phyloP scores from a whole-genome alignment of 2,113 vertebrate genomes.

The Macroglossus sobrinus region DNA sequence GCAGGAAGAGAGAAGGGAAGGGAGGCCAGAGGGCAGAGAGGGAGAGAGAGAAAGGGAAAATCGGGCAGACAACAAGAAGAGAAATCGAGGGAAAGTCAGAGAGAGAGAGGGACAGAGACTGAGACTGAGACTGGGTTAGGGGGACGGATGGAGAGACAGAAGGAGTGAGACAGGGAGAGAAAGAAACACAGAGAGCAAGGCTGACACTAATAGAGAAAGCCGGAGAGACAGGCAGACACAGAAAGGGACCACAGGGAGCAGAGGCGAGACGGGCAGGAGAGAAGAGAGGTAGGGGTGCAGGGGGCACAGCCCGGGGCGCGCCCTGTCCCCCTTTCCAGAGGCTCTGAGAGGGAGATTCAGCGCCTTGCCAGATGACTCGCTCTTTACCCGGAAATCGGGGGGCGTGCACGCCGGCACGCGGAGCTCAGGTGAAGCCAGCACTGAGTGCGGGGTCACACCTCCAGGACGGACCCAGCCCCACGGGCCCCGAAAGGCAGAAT shows the following conservation, averaged over 20 bases:
- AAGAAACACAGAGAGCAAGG: not conserved
- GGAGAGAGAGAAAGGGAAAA: fast-evolving
- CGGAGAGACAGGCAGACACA: not conserved
- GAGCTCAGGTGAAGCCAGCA: not conserved
- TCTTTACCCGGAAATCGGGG: not conserved
- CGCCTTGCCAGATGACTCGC: fast-evolving
- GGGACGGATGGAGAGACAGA: too few species aligned
- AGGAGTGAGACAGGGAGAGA: not conserved
- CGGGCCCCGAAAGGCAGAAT: not conserved
- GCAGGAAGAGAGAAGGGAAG: not conserved
- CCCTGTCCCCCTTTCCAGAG: not conserved
- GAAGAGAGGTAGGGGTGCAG: not conserved
- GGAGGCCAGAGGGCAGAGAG: not conserved
- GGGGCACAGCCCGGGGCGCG: not conserved
- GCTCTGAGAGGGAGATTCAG: not conserved
- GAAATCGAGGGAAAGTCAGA: not conserved
- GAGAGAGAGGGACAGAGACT: not conserved
- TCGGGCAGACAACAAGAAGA: not conserved
- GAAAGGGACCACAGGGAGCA: not conserved
- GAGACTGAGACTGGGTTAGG: too few species aligned
- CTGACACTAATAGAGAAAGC: not conserved
- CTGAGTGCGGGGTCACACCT: too few species aligned
- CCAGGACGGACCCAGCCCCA: fast-evolving
- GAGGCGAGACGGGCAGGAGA: not conserved
- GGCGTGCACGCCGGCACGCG: not conserved